phyloP scores from a whole-genome alignment of 1,140 invertebrate genomes.

The Leguminivora glycinivorella region DNA sequence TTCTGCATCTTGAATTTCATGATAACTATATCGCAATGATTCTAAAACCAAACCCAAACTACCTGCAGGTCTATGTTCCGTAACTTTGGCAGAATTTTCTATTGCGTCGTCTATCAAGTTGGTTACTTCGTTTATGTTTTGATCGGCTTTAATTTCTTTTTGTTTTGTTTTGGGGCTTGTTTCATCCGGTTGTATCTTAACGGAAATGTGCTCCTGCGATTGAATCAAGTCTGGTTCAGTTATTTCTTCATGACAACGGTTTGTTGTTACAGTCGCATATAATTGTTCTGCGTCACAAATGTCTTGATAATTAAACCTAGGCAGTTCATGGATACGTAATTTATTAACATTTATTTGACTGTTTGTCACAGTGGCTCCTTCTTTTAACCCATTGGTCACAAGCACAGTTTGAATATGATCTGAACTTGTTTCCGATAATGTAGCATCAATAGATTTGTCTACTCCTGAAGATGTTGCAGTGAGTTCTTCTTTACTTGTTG shows the following conservation, averaged over 20 bases:
- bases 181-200: neutral
- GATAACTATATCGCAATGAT: slow-evolving; percentile 38
- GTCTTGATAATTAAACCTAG: slow-evolving; percentile 46
- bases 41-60: slow-evolving; percentile 31
- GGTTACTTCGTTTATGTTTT: neutral
- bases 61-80: slow-evolving; percentile 5
- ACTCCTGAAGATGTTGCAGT: neutral
- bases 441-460: neutral
- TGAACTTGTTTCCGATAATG: neutral
- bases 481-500: neutral
- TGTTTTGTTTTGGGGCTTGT: slow-evolving; percentile 17
- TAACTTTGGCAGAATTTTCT: neutral
- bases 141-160: neutral
- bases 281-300: slow-evolving; percentile 44
- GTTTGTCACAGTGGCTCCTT: neutral
- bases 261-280: slow-evolving; percentile 29
- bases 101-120: neutral
- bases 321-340: slow-evolving; percentile 36
- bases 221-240: neutral
- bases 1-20: slow-evolving; percentile 47
- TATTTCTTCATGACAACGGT: neutral
- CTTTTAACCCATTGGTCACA: slow-evolving; percentile 2
- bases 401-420: neutral
- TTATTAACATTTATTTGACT: slow-evolving; percentile 15
- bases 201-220: neutral